Evolutionary conservation across 2,888 invertebrate genomes (phyloP).

Genomic region (Sminthurides aquaticus): DNA sequence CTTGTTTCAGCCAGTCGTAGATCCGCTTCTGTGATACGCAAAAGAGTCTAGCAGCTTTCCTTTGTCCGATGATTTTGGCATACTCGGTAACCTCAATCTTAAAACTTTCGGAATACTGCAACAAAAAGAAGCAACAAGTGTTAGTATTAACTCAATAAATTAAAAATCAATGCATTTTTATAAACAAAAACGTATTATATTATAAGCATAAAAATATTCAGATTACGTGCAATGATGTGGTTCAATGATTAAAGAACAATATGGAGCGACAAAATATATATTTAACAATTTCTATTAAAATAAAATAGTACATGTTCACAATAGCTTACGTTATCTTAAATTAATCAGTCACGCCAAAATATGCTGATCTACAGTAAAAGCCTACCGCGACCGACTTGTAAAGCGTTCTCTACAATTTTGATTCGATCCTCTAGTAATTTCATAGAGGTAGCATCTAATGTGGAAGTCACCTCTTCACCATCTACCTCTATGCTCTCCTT

Average conservation of each 20-base stretch:
- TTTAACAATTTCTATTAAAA: no score
- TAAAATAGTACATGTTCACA: no score
- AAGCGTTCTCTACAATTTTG: slow-evolving; percentile 59
- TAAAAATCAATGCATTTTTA: no score
- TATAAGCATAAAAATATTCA: no score
- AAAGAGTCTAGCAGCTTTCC: slow-evolving; percentile 42
- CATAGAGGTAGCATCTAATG: slow-evolving; percentile 52
- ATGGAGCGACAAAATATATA: no score
- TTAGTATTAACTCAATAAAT: background rate
- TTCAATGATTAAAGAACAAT: no score
- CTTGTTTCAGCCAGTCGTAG: slow-evolving; percentile 43
- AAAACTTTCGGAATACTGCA: slow-evolving; percentile 43
- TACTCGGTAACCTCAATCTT: slow-evolving; percentile 44
- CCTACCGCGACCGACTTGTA: slow-evolving; percentile 51
- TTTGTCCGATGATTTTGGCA: slow-evolving; percentile 42
- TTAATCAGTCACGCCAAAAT: no score
- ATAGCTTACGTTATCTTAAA: no score
- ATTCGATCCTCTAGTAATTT: slow-evolving; percentile 51
- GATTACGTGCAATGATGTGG: no score
- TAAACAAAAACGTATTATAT: no score
- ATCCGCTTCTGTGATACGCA: slow-evolving; percentile 44
- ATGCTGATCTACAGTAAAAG: slow-evolving; percentile 44
- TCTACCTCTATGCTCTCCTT: slow-evolving; percentile 44
- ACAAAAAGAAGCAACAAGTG: slow-evolving; percentile 1
- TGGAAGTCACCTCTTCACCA: slow-evolving; percentile 45